Conservation (phyloP, 2,113 vertebrate genomes). For the Tichodroma muraria region DNA sequence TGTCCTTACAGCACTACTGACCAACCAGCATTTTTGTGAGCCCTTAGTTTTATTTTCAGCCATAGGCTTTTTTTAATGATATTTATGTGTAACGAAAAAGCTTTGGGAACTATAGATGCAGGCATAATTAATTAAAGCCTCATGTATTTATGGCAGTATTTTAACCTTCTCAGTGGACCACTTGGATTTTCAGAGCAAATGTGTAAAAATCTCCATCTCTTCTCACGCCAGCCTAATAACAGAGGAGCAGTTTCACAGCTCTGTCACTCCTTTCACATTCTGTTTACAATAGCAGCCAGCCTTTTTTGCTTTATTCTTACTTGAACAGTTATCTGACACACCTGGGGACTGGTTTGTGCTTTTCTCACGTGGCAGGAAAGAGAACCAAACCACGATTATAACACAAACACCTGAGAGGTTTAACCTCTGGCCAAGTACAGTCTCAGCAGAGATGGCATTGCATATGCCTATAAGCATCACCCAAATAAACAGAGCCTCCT, state of each 20-base stretch:
- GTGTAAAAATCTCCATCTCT: neutral
- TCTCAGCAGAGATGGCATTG: neutral
- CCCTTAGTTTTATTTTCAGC: neutral
- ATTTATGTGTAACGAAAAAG: neutral
- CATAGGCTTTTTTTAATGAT: neutral
- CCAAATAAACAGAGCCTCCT: neutral
- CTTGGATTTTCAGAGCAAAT: neutral
- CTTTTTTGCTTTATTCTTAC: neutral
- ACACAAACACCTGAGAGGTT: neutral
- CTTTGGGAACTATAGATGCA: neutral
- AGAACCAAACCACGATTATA: neutral
- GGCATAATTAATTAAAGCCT: neutral
- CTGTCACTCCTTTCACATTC: neutral
- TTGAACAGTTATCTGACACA: neutral
- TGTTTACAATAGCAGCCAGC: neutral
- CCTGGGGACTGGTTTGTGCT: neutral
- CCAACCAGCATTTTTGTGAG: neutral
- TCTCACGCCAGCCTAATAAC: neutral
- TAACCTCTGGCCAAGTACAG: neutral
- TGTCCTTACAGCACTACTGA: neutral
- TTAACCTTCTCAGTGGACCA: neutral
- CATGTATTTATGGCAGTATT: neutral
- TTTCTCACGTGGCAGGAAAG: neutral
- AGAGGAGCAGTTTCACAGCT: neutral
- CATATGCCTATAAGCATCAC: neutral